Percentiles rank a stretch among this genome's conserved stretches.
phyloP scores from a whole-genome alignment of 37 sponge, comb jelly and placozoan species.

The Halichondria panicea region DNA sequence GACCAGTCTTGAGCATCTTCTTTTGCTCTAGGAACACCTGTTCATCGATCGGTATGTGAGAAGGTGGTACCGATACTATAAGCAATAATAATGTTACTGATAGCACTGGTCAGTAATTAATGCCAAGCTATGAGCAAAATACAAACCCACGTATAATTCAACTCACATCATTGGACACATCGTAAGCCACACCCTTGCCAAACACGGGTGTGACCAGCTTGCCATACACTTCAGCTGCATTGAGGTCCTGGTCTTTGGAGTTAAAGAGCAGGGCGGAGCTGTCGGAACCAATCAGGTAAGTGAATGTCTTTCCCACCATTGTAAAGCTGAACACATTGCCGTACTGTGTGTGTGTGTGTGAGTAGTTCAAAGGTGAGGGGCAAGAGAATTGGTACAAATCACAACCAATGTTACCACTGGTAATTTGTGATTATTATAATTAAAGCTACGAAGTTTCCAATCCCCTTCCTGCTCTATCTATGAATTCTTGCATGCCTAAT shows the following conservation, averaged over 20 bases:
- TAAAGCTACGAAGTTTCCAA: too few relatives aligned
- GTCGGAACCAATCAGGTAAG: constrained; percentile 83
- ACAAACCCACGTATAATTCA: not conserved
- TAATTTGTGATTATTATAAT: not conserved
- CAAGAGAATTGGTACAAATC: not conserved
- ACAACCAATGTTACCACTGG: not conserved
- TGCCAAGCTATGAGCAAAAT: too few relatives aligned
- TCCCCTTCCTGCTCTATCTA: too few relatives aligned
- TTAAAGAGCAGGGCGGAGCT: constrained; percentile 73
- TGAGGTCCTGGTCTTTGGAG: constrained; percentile 79
- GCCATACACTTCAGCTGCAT: constrained; percentile 87
- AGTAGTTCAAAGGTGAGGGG: not conserved
- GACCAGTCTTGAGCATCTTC: constrained; percentile 85
- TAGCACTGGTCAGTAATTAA: not conserved
- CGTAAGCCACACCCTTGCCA: constrained; percentile 89
- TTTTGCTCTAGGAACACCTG: constrained; percentile 90
- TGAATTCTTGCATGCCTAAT: not conserved
- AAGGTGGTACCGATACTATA: not conserved
- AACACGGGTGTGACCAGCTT: constrained; percentile 85
- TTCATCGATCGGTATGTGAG: not conserved
- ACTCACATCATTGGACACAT: constrained; percentile 73
- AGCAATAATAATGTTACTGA: not conserved
- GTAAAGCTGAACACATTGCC: constrained; percentile 85
- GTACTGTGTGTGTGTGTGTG: constrained; percentile 58
- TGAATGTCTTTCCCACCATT: constrained; percentile 88